These are phyloP conservation scores for Barypeithes pellucidus DNA, from an alignment of 2,888 invertebrate species.

Conservation along the genomic window DNA sequence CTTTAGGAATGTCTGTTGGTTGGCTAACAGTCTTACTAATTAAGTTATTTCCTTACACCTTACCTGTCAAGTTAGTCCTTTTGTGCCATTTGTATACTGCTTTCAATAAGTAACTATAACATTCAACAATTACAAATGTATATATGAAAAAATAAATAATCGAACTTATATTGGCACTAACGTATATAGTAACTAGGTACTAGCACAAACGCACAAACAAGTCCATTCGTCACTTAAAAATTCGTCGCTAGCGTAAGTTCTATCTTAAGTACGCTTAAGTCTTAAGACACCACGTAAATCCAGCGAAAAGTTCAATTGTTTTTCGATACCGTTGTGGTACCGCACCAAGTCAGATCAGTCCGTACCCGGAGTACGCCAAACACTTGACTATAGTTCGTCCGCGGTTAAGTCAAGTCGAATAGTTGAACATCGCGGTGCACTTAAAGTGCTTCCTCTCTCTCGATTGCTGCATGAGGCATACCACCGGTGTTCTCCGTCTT, in stretches of 20 bases:
- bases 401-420: slow-evolving; percentile 25
- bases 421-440: slow-evolving; percentile 15
- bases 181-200: no score
- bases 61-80: slow-evolving; percentile 8
- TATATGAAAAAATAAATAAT: no score
- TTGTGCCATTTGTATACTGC: not conserved
- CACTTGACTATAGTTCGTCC: slow-evolving; percentile 34
- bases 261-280: not conserved
- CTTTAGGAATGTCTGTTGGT: no score
- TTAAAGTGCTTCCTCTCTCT: slow-evolving; percentile 5
- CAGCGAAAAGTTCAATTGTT: slow-evolving; percentile 11
- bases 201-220: no score
- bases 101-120: not conserved
- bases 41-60: no score
- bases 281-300: slow-evolving; percentile 7
- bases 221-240: not conserved
- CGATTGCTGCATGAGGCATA: not conserved
- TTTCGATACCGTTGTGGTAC: slow-evolving; percentile 16
- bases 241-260: not conserved
- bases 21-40: no score
- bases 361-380: slow-evolving; percentile 32
- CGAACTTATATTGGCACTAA: no score
- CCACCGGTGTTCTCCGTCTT: not conserved
- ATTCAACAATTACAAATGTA: no score
- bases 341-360: slow-evolving; percentile 24